A percentile compares a stretch with the other conserved stretches of the same genome.
phyloP scores from a whole-genome alignment of 2,888 invertebrate genomes.

The Cephus spinipes region DNA sequence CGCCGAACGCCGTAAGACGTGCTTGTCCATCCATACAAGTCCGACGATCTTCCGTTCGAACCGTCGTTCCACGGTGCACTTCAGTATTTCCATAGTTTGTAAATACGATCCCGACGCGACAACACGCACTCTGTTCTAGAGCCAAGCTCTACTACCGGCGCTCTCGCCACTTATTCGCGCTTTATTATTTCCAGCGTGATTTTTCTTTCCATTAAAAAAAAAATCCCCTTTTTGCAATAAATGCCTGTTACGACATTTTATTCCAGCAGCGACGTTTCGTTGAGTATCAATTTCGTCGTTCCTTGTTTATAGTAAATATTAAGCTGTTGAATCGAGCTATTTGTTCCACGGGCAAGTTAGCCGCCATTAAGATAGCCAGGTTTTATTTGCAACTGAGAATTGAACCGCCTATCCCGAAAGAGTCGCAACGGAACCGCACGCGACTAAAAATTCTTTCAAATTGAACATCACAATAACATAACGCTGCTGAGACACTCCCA shows the following conservation, averaged over 20 bases:
- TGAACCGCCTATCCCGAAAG: not conserved
- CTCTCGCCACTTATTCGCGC: slow-evolving; percentile 10
- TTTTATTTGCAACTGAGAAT: not conserved
- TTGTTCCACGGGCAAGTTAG: too few species aligned
- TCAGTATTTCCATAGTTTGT: too few species aligned
- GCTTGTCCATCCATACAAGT: too few species aligned
- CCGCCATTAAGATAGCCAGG: slow-evolving; percentile 6
- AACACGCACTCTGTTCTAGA: too few species aligned
- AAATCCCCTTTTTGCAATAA: slow-evolving; percentile 23
- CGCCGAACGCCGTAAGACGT: slow-evolving; percentile 19
- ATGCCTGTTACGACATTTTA: slow-evolving; percentile 27
- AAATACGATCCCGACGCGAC: too few species aligned
- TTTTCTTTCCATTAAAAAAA: not conserved
- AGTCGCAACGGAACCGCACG: slow-evolving; percentile 14
- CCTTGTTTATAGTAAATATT: slow-evolving; percentile 28
- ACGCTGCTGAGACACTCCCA: too few species aligned
- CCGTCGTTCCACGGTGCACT: too few species aligned
- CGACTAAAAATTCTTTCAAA: not conserved
- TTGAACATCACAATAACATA: too few species aligned
- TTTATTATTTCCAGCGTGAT: not conserved
- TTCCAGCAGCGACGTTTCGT: slow-evolving; percentile 6
- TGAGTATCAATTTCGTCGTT: slow-evolving; percentile 17
- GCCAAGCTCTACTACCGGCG: too few species aligned
- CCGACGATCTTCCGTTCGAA: too few species aligned
- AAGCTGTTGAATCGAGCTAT: not conserved